Evolutionary conservation across 2,113 vertebrate genomes (phyloP).

Genomic region (Charadrius vociferus): DNA sequence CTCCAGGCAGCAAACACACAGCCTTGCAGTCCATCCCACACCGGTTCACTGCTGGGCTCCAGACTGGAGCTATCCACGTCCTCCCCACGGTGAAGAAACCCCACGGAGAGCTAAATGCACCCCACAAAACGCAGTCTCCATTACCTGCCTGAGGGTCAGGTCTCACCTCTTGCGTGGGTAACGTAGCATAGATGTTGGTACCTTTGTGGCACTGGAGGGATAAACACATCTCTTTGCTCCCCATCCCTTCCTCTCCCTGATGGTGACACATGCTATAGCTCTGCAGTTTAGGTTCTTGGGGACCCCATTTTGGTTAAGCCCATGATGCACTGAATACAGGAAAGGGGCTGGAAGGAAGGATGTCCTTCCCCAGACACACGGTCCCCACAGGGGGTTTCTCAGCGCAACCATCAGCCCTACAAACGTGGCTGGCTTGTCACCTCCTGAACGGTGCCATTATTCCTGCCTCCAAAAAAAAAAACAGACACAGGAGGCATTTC

Average conservation of each 20-base stretch:
- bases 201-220: background rate
- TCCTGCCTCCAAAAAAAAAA: background rate
- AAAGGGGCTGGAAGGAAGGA: background rate
- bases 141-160: background rate
- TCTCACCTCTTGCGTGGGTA: background rate
- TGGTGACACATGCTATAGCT: background rate
- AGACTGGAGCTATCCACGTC: background rate
- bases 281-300: background rate
- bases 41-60: background rate
- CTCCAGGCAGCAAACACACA: background rate
- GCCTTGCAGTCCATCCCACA: background rate
- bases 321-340: background rate
- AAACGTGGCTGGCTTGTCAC: background rate
- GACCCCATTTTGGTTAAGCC: background rate
- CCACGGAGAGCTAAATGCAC: background rate
- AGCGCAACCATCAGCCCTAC: background rate
- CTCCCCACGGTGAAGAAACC: background rate
- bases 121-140: background rate
- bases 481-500: background rate
- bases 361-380: background rate
- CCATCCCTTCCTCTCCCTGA: background rate
- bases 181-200: fast-evolving
- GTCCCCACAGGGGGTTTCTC: background rate
- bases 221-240: background rate
- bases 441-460: slow-evolving; percentile 16